phyloP scores from a whole-genome alignment of 2,888 invertebrate species.

The Hecatera dysodea region DNA sequence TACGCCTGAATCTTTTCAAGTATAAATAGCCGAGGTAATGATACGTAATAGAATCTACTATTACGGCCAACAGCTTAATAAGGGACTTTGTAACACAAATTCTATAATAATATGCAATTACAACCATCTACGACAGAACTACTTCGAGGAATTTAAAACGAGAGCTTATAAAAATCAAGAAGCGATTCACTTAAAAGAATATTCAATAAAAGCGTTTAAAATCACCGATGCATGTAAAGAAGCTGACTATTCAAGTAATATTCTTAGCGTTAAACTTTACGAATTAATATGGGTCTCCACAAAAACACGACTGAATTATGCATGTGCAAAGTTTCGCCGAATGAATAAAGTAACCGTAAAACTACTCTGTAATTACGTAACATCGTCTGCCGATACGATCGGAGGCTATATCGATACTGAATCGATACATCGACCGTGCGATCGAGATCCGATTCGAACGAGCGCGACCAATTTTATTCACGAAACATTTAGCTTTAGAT shows the following conservation, averaged over 20 bases:
- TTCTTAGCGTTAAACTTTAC: slow-evolving; percentile 43
- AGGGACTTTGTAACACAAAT: slow-evolving; percentile 32
- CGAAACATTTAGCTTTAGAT: slow-evolving; percentile 88
- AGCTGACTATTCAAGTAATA: slow-evolving; percentile 40
- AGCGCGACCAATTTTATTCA: slow-evolving; percentile 89
- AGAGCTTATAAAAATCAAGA: slow-evolving; percentile 31
- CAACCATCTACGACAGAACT: slow-evolving; percentile 16
- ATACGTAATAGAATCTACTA: slow-evolving; percentile 31
- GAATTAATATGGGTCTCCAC: slow-evolving; percentile 50
- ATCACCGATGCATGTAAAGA: slow-evolving; percentile 38
- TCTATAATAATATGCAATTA: slow-evolving; percentile 34
- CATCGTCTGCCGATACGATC: slow-evolving; percentile 82
- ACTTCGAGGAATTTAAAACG: slow-evolving; percentile 35
- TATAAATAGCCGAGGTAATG: slow-evolving; percentile 26
- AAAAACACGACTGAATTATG: slow-evolving; percentile 75
- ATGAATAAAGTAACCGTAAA: slow-evolving; percentile 77
- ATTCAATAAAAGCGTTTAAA: slow-evolving; percentile 41
- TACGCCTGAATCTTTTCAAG: slow-evolving; percentile 28
- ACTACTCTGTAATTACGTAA: slow-evolving; percentile 86
- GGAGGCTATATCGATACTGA: slow-evolving; percentile 69
- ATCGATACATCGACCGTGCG: slow-evolving; percentile 78
- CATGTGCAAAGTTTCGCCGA: slow-evolving; percentile 78
- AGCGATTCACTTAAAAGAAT: slow-evolving; percentile 35
- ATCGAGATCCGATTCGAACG: slow-evolving; percentile 82
- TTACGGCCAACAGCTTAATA: slow-evolving; percentile 36